Evolutionary conservation across 2,888 invertebrate genomes (phyloP), one percentile per base, ranked within the genome.

Genomic region (Anthophora plumipes): DNA sequence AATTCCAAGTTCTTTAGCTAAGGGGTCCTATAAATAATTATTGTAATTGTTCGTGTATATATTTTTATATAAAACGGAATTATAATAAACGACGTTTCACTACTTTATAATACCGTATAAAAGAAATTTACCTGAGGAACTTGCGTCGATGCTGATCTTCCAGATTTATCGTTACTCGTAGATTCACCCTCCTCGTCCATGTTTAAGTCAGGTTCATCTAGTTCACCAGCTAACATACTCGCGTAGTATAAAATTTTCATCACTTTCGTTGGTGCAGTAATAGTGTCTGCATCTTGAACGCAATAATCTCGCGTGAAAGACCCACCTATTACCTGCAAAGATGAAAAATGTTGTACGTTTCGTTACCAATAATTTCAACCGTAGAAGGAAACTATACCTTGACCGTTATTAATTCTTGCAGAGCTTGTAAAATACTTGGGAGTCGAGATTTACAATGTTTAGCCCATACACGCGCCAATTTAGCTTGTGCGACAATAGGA

Each of bases 191-290:
- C 95, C 83, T 96, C 96, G 77, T 96, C 95, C 6, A 95, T 93
- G 22, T 89, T 84, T 67, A 95, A 92, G 11, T 95, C 95, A 41
- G 95, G 95, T 0, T 96, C 94, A 90, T 97, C 97, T 93, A 97
- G 94, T 72, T 95, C 95, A 1, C 98, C 98, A 3, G 98, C 98
- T 85, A 98, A 91, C 93, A 98, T 96, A 92, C 97, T 98, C 17
- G 98, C 98, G 93, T 97, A 98, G 92, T 97, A 98, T 48, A 97
- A 94, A 93, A 98, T 96, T 95, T 98, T 98, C 95, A 98, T 96
- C 66, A 98, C 95, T 94, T 97, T 97, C 22, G 98, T 97, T 1
- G 98, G 97, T 77, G 96, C 96, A 22, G 97, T 97, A 73, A 98
- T 96, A 76, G 96, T 96, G 67, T 96, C 96, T 85, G 98, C 98